phyloP scores from a whole-genome alignment of 1,140 invertebrate species.

The Drosophila serrata region DNA sequence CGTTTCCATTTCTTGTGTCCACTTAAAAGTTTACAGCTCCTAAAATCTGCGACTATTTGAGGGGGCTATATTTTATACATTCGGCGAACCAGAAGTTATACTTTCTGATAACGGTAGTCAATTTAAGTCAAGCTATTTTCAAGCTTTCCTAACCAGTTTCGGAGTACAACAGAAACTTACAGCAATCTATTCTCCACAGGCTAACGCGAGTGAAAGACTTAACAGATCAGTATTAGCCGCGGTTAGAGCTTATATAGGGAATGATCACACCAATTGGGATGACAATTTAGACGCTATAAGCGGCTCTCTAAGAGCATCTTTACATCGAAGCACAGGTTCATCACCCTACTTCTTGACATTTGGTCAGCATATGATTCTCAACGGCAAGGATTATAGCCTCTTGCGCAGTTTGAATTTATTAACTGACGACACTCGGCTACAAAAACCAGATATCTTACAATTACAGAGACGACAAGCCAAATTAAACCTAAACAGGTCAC shows the following conservation, averaged over 20 bases:
- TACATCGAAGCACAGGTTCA: slow-evolving; percentile 18
- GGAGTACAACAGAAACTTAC: background rate
- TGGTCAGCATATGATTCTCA: slow-evolving; percentile 22
- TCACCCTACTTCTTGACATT: slow-evolving; percentile 22
- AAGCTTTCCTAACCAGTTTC: slow-evolving; percentile 6
- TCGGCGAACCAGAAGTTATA: background rate
- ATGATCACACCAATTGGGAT: slow-evolving; percentile 28
- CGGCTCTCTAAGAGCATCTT: background rate
- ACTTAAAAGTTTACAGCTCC: no score
- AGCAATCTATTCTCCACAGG: background rate
- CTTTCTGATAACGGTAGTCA: slow-evolving; percentile 4
- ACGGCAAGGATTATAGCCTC: slow-evolving; percentile 13
- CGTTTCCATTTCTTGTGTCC: no score
- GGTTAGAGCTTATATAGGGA: slow-evolving; percentile 12
- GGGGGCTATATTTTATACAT: background rate
- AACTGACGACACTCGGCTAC: background rate
- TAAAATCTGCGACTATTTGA: slow-evolving; percentile 11
- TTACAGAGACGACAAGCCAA: background rate
- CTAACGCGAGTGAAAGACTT: slow-evolving; percentile 9
- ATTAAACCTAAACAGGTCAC: background rate
- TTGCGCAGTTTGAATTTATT: background rate
- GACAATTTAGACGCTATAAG: slow-evolving; percentile 8
- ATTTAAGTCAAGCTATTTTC: slow-evolving; percentile 2
- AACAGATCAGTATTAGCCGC: slow-evolving; percentile 11
- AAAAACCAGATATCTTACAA: background rate